Evolutionary conservation across 2,113 vertebrate genomes (phyloP), one percentile per base, ranked within the genome.

Genomic region (Camelus dromedarius): DNA sequence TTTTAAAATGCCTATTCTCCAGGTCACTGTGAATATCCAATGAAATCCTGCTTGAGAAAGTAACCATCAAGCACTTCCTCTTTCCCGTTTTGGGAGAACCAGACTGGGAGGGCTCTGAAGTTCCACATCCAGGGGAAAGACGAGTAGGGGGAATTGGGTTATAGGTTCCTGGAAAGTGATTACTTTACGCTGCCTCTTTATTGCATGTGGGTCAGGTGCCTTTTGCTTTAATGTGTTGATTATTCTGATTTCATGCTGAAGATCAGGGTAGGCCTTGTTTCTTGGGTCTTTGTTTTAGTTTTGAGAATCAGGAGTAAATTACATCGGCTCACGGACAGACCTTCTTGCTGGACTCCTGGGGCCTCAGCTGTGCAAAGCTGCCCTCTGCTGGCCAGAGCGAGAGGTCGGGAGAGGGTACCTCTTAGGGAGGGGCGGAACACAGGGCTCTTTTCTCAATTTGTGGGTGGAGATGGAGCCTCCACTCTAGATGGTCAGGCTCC

Each of bases 301-400:
- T 30, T 24, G 35, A 89, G 58, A 84, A 38, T 13, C 2, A 52
- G 38, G 15, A n/a, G 88, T 66, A 58, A 19, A 30, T 58, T 15
- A 16, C 4, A 5, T 18, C 26, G 35, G n/a, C 8, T 77, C 35
- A 20, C 10, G 5, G 60, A 9, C 54, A 8, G 8, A 2, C 48
- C 62, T 75, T 60, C 69, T 16, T 14, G 18, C 24, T 4, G 2
- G 30, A 32, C 35, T 20, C 19, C 16, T 15, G 38, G 38, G 48
- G 69, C 48, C 42, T 58, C 30, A 8, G 83, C 26, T 69, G 69
- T 12, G 15, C 26, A 15, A 64, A 1, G 28, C 84, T 84, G 58
- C 56, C 79, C 93, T 64, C 96, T 92, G 91, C 80, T 81, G 93
- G 88, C 72, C 42, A 18, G 38, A 46, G 50, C 48, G 6, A 10